Base-by-base conservation (phyloP, 1,140 invertebrate species). In the Drosophila jambulina region DNA sequence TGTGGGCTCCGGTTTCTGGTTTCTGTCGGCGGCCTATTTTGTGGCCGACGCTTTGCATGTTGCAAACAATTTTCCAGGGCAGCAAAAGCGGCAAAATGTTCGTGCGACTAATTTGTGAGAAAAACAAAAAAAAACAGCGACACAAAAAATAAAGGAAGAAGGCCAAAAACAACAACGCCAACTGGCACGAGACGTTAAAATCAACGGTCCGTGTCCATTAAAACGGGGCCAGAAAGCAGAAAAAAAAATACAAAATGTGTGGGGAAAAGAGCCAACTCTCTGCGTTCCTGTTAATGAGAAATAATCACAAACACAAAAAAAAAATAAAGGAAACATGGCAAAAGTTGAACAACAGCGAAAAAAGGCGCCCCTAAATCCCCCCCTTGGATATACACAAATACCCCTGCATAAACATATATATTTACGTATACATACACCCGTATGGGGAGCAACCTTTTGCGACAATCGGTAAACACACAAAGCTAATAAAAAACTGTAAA, bases 41-140 rank as follows among this genome's bases (percentile, higher is more conserved):
- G 77, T 82, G 80, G 84, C 69, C 74, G 32, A 70, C 45, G 56
- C 77, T 84, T 88, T 88, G 84, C 84, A 88, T 88, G 84, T 88
- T 88, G 81, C 85, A 65, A 88, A 90, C 85, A 81, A 90, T 88
- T 88, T 88, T 67, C 85, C 40, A 64, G 40, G 62, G 58, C 56
- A 51, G 57, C 63, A 64, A 83, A 78, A 72, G 69, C 83, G 71
- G 83, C 84, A 84, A 80, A 88, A 88, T 90, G 77, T 88, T 88
- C 84, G 85, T 88, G 84, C 81, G 85, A 88, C 84, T 88, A 88
- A 88, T 88, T 88, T 88, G 84, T 90, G 85, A 88, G 46, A 48
- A 48, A 48, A 12, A 43, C 21, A 42, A 87, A 83, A 87, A 75
- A 75, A 80, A 64, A 72, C 19, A n/a, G n/a, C n/a, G n/a, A n/a